These are phyloP conservation scores for Rambutsinella grinnellia DNA, from an alignment of 2,888 invertebrate species.

Conservation along the genomic window DNA sequence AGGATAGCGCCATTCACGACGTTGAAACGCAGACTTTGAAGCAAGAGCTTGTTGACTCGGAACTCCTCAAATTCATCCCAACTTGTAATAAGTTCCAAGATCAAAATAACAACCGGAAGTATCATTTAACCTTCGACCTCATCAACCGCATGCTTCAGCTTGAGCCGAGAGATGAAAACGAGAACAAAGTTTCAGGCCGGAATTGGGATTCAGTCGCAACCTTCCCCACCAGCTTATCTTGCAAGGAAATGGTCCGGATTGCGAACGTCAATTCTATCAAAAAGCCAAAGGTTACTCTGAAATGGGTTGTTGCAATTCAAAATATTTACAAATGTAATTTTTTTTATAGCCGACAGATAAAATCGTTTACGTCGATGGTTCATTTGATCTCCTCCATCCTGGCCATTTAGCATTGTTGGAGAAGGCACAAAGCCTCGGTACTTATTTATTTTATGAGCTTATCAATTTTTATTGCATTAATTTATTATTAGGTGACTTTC, in stretches of 20 bases:
- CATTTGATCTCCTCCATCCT: conserved; percentile 38
- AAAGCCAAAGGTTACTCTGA: too few species aligned
- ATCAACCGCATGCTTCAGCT: conserved; percentile 17
- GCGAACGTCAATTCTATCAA: too few species aligned
- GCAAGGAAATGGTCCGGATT: conserved; percentile 26
- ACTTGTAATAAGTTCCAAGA: not conserved
- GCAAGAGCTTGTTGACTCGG: not conserved
- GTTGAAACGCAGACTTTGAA: not conserved
- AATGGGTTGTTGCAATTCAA: too few species aligned
- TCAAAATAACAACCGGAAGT: too few species aligned
- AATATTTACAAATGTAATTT: too few species aligned
- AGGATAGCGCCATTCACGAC: not conserved
- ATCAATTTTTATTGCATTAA: too few species aligned
- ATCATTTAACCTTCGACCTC: conserved; percentile 4
- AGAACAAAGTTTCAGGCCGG: conserved; percentile 30
- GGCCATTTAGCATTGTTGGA: conserved; percentile 18
- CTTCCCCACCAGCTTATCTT: conserved; percentile 21
- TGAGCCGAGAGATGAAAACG: conserved; percentile 25
- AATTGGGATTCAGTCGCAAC: conserved; percentile 12
- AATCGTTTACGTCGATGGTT: conserved; percentile 34
- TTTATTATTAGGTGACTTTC: conserved; percentile 34
- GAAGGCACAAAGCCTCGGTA: conserved; percentile 18
- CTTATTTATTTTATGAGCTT: not conserved
- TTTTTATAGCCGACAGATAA: conserved; percentile 11
- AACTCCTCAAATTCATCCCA: too few species aligned